A percentile compares a stretch with the other conserved stretches of the same genome.
phyloP scores from a whole-genome alignment of 1,140 invertebrate genomes.

The Pygmarrhopalites habei region DNA sequence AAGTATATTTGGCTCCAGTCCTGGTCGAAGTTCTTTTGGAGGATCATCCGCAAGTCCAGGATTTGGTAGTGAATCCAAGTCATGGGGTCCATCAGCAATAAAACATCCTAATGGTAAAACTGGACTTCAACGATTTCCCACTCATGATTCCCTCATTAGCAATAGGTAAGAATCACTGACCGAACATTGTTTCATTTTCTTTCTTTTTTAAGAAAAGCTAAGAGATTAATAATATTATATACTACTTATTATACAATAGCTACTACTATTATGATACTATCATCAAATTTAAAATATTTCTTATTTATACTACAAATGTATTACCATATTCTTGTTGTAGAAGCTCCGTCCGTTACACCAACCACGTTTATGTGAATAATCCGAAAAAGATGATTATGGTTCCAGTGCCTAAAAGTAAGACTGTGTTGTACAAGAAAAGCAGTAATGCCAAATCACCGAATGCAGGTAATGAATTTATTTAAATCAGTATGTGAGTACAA shows the following conservation, averaged over 20 bases:
- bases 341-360: slow-evolving; percentile 6
- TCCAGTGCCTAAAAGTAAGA: neutral
- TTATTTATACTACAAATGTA: neutral
- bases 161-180: neutral
- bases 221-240: neutral
- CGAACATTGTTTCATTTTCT: neutral
- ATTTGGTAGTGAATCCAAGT: neutral
- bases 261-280: too few species aligned
- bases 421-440: too few species aligned
- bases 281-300: neutral
- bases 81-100: neutral
- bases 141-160: slow-evolving; percentile 1
- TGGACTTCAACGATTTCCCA: neutral
- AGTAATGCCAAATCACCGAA: slow-evolving; percentile 1
- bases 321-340: slow-evolving; percentile 3
- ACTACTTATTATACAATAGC: too few species aligned
- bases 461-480: too few species aligned
- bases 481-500: too few species aligned
- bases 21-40: neutral
- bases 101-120: neutral
- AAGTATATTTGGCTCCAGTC: neutral
- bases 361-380: slow-evolving; percentile 20
- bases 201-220: neutral
- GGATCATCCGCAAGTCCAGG: slow-evolving; percentile 5
- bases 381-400: slow-evolving; percentile 14